Evolutionary conservation across 2,797 vertebrate species (phyloP).

Genomic region (Parotocinclus haroldoi): DNA sequence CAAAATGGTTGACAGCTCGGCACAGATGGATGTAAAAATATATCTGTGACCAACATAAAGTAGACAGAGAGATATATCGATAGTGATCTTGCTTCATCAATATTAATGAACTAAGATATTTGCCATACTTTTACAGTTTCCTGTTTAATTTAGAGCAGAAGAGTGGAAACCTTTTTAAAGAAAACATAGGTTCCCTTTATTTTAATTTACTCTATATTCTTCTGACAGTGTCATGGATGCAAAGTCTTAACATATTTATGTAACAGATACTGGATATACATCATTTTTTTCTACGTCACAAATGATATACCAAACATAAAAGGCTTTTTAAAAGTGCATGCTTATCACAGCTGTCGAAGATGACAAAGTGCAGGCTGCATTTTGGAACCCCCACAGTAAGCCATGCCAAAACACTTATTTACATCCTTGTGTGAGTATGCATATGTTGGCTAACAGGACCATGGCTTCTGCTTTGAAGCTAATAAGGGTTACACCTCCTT

Average conservation of each 20-base stretch:
- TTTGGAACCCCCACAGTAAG: slow-evolving; percentile 9
- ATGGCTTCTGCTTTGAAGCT: background rate
- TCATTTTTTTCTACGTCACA: background rate
- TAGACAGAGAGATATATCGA: too few species aligned
- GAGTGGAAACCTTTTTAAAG: too few species aligned
- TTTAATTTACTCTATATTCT: too few species aligned
- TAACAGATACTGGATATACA: too few species aligned
- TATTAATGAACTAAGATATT: too few species aligned
- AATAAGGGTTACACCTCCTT: background rate
- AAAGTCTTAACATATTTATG: too few species aligned
- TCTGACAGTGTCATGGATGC: too few species aligned
- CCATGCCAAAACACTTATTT: slow-evolving; percentile 13
- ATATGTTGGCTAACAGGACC: slow-evolving; percentile 10
- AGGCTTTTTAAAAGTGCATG: background rate
- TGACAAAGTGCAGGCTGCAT: slow-evolving; percentile 27
- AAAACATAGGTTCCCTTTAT: too few species aligned
- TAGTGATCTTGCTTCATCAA: too few species aligned
- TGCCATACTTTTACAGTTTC: too few species aligned
- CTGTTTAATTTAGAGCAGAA: too few species aligned
- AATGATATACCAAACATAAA: background rate
- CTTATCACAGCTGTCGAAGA: slow-evolving; percentile 34
- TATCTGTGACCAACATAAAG: too few species aligned
- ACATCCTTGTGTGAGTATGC: background rate
- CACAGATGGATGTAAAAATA: background rate
- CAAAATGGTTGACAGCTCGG: background rate